A percentile compares a stretch with the other conserved stretches of the same genome.
phyloP scores from a whole-genome alignment of 92 coral and sea anemone genomes.

The Zoanthus sociatus region DNA sequence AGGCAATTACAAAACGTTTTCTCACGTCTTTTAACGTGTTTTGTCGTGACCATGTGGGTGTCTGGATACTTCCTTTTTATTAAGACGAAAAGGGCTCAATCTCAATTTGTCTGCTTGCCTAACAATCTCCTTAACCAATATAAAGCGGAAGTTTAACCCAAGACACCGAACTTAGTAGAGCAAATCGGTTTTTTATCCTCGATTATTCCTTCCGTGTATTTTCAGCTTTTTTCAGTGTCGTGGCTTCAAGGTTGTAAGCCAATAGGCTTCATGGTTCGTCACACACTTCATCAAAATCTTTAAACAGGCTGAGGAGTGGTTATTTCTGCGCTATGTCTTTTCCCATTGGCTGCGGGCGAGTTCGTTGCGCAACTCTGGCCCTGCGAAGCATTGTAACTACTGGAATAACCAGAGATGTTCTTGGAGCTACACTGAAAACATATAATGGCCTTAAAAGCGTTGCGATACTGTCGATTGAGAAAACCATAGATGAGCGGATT shows the following conservation, averaged over 20 bases:
- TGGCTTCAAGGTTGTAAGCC: background rate
- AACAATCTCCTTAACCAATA: too few relatives aligned
- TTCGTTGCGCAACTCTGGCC: background rate
- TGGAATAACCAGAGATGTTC: background rate
- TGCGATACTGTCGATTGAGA: slow-evolving; percentile 76
- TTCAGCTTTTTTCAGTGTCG: background rate
- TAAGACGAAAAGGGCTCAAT: too few relatives aligned
- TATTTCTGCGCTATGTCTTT: background rate
- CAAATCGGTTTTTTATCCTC: too few relatives aligned
- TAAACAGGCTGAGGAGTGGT: background rate
- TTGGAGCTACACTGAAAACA: slow-evolving; percentile 8
- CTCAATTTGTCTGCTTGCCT: too few relatives aligned
- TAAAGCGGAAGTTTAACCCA: too few relatives aligned
- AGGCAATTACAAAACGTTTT: too few relatives aligned
- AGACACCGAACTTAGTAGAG: too few relatives aligned
- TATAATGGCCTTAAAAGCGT: slow-evolving; percentile 64
- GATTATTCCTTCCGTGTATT: too few relatives aligned
- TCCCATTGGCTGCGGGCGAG: slow-evolving; percentile 26
- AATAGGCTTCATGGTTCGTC: background rate
- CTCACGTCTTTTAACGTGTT: too few relatives aligned
- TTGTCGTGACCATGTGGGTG: too few relatives aligned
- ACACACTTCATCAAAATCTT: background rate
- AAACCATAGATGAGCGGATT: slow-evolving; percentile 85
- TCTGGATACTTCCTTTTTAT: too few relatives aligned
- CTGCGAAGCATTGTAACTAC: slow-evolving; percentile 25